Conservation (phyloP, 2,113 vertebrate genomes). For the Ahaetulla prasina region DNA sequence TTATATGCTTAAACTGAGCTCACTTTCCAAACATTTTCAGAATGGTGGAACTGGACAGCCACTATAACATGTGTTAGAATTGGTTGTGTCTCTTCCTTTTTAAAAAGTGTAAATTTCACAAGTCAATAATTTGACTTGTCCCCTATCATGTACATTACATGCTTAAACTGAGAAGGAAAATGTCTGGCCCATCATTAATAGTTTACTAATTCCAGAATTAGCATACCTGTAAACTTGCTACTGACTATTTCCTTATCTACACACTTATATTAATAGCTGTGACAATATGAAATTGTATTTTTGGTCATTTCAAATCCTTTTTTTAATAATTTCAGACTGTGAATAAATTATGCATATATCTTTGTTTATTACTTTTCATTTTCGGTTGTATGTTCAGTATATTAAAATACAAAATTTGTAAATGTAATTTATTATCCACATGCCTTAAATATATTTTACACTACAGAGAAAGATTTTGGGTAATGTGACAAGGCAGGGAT, state of each 20-base stretch:
- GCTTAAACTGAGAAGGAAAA: constrained; percentile 20
- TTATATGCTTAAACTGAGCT: background rate
- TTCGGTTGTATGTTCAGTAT: constrained; percentile 50
- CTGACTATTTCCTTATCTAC: constrained; percentile 39
- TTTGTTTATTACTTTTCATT: constrained; percentile 37
- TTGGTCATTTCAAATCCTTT: constrained; percentile 56
- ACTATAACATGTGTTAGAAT: background rate
- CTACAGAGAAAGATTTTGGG: constrained; percentile 42
- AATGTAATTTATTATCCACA: constrained; percentile 57
- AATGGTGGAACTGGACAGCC: background rate
- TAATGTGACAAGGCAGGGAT: constrained; percentile 5
- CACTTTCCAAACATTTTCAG: background rate
- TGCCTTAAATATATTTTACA: constrained; percentile 44
- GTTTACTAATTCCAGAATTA: constrained; percentile 15
- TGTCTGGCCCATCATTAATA: constrained; percentile 6
- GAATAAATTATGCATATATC: constrained; percentile 63
- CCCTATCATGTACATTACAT: background rate
- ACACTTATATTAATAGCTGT: constrained; percentile 33
- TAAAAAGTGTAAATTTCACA: background rate
- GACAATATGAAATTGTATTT: constrained; percentile 42
- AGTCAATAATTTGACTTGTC: background rate
- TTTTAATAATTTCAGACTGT: constrained; percentile 64
- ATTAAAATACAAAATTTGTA: constrained; percentile 34
- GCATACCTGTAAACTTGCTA: constrained; percentile 38
- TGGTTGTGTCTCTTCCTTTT: background rate